Percentiles rank a stretch among this genome's conserved stretches.
Conservation (phyloP, 2,888 invertebrate species). For the Isoperla grammatica region DNA sequence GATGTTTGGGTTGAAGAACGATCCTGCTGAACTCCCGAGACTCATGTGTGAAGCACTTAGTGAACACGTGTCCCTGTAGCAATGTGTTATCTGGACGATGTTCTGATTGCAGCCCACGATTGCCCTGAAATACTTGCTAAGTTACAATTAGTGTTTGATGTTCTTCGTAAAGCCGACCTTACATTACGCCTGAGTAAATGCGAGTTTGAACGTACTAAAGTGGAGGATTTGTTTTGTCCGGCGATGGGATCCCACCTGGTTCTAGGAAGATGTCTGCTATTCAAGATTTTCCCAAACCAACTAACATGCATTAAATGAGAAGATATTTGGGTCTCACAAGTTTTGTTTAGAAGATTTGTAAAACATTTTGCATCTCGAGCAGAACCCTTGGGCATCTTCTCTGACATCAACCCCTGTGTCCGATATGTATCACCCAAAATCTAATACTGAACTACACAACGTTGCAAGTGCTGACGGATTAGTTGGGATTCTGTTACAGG, state of each 20-base stretch:
- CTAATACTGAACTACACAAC: slow-evolving; percentile 28
- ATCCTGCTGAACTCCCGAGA: background rate
- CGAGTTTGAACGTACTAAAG: background rate
- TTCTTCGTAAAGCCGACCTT: background rate
- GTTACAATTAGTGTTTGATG: background rate
- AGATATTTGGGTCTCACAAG: no score
- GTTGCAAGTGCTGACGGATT: slow-evolving; percentile 25
- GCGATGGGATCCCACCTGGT: background rate
- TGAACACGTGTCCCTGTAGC: background rate
- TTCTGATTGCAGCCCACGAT: background rate
- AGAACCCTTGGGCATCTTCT: no score
- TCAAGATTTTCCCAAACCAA: no score
- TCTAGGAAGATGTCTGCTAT: no score
- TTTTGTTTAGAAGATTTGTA: no score
- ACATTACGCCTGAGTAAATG: background rate
- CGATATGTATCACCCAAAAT: slow-evolving; percentile 28
- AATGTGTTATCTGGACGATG: no score
- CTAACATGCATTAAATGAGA: no score
- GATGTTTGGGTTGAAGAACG: background rate
- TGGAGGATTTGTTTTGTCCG: background rate
- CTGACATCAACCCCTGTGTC: slow-evolving; percentile 27
- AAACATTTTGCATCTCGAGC: no score
- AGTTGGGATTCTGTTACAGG: no score
- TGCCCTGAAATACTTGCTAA: background rate
- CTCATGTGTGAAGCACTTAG: background rate